Conservation (phyloP, 2,113 vertebrate genomes). For the Rhinolophus ferrumequinum region DNA sequence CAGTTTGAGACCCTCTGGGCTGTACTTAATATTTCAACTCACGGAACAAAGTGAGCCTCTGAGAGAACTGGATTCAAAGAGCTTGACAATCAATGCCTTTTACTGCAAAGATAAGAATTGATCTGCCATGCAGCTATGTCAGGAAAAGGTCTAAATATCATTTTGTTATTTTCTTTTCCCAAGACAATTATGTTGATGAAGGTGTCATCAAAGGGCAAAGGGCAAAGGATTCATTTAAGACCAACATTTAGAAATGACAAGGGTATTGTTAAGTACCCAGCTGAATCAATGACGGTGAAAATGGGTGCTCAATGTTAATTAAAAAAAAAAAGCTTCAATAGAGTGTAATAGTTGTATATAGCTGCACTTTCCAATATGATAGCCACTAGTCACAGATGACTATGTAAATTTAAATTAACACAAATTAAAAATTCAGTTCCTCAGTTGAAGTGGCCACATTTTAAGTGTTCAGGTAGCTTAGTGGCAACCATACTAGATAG, state of each 20-base stretch:
- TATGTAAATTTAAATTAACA: background rate
- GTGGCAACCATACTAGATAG: accelerated
- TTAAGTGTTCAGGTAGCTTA: background rate
- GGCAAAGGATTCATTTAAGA: constrained; percentile 16
- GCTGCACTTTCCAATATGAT: background rate
- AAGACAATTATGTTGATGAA: background rate
- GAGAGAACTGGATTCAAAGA: background rate
- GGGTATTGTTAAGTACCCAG: background rate
- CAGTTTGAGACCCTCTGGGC: background rate
- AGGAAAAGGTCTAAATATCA: background rate
- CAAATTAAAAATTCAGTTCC: background rate
- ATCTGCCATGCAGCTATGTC: background rate
- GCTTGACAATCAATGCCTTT: background rate
- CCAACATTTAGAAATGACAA: constrained; percentile 33
- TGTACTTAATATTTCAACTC: background rate
- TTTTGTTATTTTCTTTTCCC: constrained; percentile 29
- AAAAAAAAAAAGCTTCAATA: background rate
- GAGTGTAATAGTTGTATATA: background rate
- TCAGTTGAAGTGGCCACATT: background rate
- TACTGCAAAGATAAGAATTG: background rate
- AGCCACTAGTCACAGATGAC: background rate
- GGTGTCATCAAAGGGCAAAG: background rate
- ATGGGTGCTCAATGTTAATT: background rate
- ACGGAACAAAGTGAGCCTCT: background rate
- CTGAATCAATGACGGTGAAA: background rate